These are phyloP conservation scores for Chamaetylas fuelleborni DNA, from an alignment of 2,113 vertebrate species.

Conservation along the genomic window DNA sequence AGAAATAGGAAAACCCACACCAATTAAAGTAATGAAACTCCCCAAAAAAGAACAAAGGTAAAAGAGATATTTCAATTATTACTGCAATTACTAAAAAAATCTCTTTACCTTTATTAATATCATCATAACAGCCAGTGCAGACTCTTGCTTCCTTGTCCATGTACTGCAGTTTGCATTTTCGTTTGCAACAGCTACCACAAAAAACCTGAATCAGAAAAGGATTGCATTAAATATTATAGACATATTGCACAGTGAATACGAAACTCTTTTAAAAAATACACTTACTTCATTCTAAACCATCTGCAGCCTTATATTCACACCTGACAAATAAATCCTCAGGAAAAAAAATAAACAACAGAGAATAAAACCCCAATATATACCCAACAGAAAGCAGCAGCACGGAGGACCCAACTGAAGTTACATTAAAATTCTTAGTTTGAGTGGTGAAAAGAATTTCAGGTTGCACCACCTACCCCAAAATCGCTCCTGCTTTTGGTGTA, in stretches of 20 bases:
- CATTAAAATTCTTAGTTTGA: neutral
- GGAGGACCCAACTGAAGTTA: neutral
- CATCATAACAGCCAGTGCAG: slow-evolving; percentile 86
- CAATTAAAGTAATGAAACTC: neutral
- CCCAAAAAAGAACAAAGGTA: neutral
- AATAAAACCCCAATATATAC: rapidly evolving
- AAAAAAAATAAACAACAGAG: neutral
- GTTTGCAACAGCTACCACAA: slow-evolving; percentile 90
- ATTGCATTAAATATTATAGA: neutral
- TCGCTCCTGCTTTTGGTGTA: neutral
- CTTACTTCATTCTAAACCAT: neutral
- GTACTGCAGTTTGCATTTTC: slow-evolving; percentile 90
- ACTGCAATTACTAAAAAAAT: neutral
- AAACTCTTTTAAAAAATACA: neutral
- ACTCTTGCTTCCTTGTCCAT: slow-evolving; percentile 96
- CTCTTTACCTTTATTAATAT: slow-evolving; percentile 87
- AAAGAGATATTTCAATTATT: neutral
- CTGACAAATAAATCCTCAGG: neutral
- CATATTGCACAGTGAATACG: rapidly evolving
- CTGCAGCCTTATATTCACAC: neutral
- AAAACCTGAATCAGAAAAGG: slow-evolving; percentile 82
- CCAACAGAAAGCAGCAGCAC: neutral
- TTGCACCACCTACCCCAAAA: neutral
- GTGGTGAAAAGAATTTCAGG: neutral
- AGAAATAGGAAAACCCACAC: neutral